Percentiles rank a stretch among this genome's conserved stretches.
Conservation (phyloP, 2,888 invertebrate species). For the Andrena marginata region DNA sequence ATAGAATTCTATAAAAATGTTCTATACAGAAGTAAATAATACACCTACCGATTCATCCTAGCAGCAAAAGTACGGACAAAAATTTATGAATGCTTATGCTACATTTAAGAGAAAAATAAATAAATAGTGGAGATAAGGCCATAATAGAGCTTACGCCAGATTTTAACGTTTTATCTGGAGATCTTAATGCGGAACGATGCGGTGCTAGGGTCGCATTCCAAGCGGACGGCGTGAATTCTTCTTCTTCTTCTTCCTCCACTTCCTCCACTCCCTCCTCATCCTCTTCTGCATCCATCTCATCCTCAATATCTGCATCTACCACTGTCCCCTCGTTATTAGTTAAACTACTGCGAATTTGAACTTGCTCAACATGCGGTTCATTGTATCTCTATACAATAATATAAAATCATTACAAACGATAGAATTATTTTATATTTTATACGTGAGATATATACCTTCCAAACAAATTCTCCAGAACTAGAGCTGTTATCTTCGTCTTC, state of each 20-base stretch:
- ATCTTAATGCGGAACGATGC: conserved; percentile 90
- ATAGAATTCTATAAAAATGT: conserved; percentile 57
- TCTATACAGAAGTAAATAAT: conserved; percentile 57
- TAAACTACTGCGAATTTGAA: conserved; percentile 58
- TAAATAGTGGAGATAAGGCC: conserved; percentile 10
- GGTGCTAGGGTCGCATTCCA: conserved; percentile 93
- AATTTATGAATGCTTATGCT: conserved; percentile 64
- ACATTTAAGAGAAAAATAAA: conserved; percentile 16
- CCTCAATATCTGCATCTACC: conserved; percentile 42
- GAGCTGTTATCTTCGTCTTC: conserved; percentile 88
- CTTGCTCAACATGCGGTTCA: conserved; percentile 72
- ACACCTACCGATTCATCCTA: conserved; percentile 84
- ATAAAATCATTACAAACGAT: conserved; percentile 18
- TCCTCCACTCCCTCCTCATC: conserved; percentile 68
- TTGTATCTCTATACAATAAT: conserved; percentile 75
- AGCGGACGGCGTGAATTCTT: conserved; percentile 91
- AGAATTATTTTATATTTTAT: neutral
- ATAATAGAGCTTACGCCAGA: conserved; percentile 78
- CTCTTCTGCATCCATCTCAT: conserved; percentile 56
- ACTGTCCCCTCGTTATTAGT: conserved; percentile 43
- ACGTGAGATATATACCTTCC: conserved; percentile 88
- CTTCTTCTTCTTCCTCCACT: conserved; percentile 89
- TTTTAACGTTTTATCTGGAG: conserved; percentile 86
- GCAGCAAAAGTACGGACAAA: conserved; percentile 73
- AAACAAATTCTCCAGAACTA: conserved; percentile 92